Evolutionary conservation across 2,888 invertebrate genomes (phyloP).

Genomic region (Eueremaeus valkanovi): DNA sequence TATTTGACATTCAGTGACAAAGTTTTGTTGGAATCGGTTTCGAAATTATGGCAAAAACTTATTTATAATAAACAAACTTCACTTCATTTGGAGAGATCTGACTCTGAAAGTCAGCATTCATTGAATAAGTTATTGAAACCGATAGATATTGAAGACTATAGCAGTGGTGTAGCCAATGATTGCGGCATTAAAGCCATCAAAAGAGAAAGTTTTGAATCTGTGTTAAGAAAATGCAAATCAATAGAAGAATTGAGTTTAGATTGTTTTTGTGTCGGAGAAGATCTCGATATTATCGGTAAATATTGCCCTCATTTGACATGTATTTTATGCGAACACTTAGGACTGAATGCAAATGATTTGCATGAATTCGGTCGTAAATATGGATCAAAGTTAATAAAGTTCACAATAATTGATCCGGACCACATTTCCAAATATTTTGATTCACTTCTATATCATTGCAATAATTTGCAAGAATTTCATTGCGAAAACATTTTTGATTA

Average conservation of each 20-base stretch:
- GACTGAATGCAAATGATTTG: neutral
- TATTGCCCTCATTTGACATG: neutral
- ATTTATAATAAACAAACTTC: constrained; percentile 1
- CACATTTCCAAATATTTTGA: neutral
- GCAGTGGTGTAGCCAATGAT: neutral
- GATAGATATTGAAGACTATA: neutral
- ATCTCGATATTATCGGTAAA: neutral
- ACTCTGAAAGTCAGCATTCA: neutral
- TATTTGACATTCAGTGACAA: constrained; percentile 4
- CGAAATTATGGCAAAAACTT: neutral
- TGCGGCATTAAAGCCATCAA: neutral
- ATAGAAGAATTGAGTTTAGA: neutral
- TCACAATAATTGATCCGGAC: neutral
- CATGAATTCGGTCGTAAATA: neutral
- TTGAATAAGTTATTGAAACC: neutral
- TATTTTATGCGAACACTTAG: no score
- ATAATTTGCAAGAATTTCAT: neutral
- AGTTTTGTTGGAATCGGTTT: neutral
- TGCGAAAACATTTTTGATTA: neutral
- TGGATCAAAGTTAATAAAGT: no score
- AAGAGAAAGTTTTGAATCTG: neutral
- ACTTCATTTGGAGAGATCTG: neutral
- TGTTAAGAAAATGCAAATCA: neutral
- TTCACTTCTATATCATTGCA: neutral
- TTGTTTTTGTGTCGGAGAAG: constrained; percentile 6